Conservation (phyloP, 2,888 invertebrate species). For the Caenorhabditis doughertyi region DNA sequence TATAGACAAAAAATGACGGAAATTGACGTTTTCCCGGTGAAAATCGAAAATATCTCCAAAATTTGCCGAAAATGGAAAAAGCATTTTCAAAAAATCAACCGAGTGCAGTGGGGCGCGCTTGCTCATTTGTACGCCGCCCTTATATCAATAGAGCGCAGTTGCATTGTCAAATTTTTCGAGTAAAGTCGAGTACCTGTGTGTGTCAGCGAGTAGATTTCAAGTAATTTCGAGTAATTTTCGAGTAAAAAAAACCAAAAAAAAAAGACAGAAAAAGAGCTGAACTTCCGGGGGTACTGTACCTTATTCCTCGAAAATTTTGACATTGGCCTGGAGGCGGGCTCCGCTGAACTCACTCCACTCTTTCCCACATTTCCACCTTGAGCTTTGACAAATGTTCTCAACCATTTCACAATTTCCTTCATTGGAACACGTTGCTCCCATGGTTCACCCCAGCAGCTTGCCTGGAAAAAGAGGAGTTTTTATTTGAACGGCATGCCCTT, state of each 20-base stretch:
- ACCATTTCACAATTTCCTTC: slow-evolving; percentile 35
- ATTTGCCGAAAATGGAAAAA: no score
- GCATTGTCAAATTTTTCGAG: neutral
- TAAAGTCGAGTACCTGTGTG: neutral
- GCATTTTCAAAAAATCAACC: no score
- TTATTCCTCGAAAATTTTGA: slow-evolving; percentile 2
- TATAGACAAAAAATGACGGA: no score
- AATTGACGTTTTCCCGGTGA: no score
- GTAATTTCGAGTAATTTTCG: neutral
- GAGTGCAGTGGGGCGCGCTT: no score
- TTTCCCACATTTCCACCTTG: slow-evolving; percentile 18
- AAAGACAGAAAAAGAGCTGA: no score
- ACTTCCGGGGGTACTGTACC: neutral
- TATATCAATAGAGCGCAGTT: no score
- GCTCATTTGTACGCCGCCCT: no score
- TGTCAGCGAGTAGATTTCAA: neutral
- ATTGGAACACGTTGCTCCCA: slow-evolving; percentile 20
- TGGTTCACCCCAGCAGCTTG: slow-evolving; percentile 23
- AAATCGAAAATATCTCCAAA: no score
- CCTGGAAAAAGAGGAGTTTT: slow-evolving; percentile 1
- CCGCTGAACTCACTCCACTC: slow-evolving; percentile 20
- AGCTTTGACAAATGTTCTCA: slow-evolving; percentile 7
- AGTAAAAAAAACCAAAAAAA: no score
- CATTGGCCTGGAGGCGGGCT: neutral
- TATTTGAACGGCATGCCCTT: neutral